Percentiles rank a stretch among this genome's conserved stretches.
Conservation (phyloP, 2,113 vertebrate species). For the Tursiops truncatus region DNA sequence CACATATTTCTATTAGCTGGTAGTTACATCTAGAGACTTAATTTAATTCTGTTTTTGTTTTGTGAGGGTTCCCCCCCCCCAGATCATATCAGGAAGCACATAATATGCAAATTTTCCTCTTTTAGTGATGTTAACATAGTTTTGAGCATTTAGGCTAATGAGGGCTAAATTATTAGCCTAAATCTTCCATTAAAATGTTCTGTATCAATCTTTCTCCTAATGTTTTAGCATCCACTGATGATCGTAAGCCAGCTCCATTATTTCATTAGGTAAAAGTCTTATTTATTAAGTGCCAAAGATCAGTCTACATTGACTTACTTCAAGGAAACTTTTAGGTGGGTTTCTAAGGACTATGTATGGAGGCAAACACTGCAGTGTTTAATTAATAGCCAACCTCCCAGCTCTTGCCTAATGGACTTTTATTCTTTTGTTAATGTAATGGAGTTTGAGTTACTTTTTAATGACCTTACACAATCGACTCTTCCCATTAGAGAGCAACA, state of each 20-base stretch:
- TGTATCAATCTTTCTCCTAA: neutral
- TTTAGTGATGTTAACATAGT: neutral
- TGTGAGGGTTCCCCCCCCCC: neutral
- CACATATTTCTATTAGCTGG: neutral
- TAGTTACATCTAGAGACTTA: neutral
- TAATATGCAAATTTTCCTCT: neutral
- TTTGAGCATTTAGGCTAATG: neutral
- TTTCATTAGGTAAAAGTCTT: slow-evolving; percentile 42
- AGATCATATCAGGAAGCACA: neutral
- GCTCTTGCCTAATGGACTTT: slow-evolving; percentile 5
- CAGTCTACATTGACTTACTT: neutral
- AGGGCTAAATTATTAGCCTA: slow-evolving; percentile 9
- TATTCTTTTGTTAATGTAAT: slow-evolving; percentile 51
- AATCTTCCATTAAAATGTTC: neutral
- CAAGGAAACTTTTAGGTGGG: neutral
- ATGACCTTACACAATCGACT: slow-evolving; percentile 49
- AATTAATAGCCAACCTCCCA: slow-evolving; percentile 41
- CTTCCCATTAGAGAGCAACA: slow-evolving; percentile 34
- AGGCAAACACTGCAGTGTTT: neutral
- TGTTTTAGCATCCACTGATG: neutral
- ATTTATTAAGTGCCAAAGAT: slow-evolving; percentile 44
- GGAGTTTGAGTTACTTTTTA: slow-evolving; percentile 59
- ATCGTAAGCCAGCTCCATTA: neutral
- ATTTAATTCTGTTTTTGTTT: neutral
- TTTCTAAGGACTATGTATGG: neutral